These are phyloP conservation scores for Phortica variegata DNA, from an alignment of 1,140 invertebrate genomes.

Conservation along the genomic window DNA sequence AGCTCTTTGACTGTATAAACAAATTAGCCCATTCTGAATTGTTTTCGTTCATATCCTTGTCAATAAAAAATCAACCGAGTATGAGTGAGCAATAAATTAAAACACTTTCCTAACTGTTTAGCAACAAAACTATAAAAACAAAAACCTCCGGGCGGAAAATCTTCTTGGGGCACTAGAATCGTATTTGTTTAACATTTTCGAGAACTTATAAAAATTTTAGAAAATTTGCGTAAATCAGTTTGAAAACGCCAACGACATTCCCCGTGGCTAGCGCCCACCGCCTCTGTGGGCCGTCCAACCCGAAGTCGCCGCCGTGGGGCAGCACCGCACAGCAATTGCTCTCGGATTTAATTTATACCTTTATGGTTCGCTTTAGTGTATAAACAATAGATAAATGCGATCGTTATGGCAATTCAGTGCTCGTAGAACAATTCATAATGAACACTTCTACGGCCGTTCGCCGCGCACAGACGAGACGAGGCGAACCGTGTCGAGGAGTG, in stretches of 20 bases:
- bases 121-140: too few relatives aligned
- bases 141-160: too few relatives aligned
- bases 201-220: conserved; percentile 18
- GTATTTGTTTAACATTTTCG: conserved; percentile 13
- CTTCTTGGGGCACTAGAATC: conserved; percentile 3
- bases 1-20: too few relatives aligned
- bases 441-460: conserved; percentile 44
- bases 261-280: background rate
- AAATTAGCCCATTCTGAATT: too few relatives aligned
- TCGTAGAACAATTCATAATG: conserved; percentile 36
- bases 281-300: background rate
- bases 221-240: conserved; percentile 31
- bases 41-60: too few relatives aligned
- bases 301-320: background rate
- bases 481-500: background rate
- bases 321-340: too few relatives aligned
- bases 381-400: conserved; percentile 50
- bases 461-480: too few relatives aligned
- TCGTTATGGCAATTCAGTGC: conserved; percentile 31
- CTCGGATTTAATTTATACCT: conserved; percentile 29
- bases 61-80: too few relatives aligned
- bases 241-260: background rate
- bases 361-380: conserved; percentile 28
- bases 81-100: too few relatives aligned
- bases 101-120: too few relatives aligned